Conservation (phyloP, 2,113 vertebrate genomes). For the Oryzias curvinotus region DNA sequence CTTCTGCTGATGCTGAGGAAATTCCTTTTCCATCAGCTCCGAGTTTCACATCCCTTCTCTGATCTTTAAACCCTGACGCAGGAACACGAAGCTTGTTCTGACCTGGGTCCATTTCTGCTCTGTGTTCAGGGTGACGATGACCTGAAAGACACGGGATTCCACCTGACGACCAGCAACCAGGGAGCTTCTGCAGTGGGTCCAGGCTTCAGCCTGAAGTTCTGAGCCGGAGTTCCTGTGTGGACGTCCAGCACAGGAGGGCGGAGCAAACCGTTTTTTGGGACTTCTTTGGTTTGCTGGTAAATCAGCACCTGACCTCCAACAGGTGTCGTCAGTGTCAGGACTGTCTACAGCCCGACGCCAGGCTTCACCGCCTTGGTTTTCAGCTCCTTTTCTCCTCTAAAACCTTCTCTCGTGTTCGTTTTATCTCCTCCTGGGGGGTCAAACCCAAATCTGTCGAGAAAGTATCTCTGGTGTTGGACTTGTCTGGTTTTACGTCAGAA, state of each 20-base stretch:
- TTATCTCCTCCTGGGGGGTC: constrained; percentile 23
- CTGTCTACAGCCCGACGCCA: constrained; percentile 60
- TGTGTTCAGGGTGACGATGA: constrained; percentile 88
- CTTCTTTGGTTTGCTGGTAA: constrained; percentile 11
- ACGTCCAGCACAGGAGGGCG: neutral
- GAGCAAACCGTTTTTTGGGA: constrained; percentile 36
- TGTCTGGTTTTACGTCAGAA: constrained; percentile 40
- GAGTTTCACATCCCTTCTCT: neutral
- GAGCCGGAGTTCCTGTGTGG: constrained; percentile 32
- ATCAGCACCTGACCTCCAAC: constrained; percentile 28
- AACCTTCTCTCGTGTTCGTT: constrained; percentile 16
- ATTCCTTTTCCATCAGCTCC: neutral
- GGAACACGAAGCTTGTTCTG: neutral
- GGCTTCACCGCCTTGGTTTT: constrained; percentile 24
- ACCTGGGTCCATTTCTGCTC: neutral
- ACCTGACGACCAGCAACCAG: constrained; percentile 94
- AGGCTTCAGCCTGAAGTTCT: constrained; percentile 98
- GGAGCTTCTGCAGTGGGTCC: constrained; percentile 93
- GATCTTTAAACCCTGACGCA: neutral
- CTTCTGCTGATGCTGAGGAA: neutral
- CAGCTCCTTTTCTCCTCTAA: constrained; percentile 1
- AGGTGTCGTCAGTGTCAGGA: constrained; percentile 50
- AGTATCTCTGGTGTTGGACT: constrained; percentile 43
- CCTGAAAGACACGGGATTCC: constrained; percentile 93
- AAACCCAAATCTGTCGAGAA: constrained; percentile 32